Evolutionary conservation across 2,888 invertebrate genomes (phyloP).

Genomic region (Zootermopsis nevadensis): DNA sequence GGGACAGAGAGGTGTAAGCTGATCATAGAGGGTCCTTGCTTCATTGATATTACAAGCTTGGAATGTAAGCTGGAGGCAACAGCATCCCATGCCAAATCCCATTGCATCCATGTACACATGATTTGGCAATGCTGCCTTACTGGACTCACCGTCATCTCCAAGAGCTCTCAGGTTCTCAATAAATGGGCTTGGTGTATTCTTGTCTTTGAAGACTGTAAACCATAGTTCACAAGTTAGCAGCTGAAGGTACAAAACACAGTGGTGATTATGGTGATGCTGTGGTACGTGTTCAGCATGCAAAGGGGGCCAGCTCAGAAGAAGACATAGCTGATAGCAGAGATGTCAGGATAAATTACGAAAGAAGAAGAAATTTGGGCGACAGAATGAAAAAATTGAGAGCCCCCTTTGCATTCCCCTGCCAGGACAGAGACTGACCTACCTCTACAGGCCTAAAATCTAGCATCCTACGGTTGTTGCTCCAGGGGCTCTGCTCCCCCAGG

Average conservation of each 20-base stretch:
- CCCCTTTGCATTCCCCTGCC: too few relatives aligned
- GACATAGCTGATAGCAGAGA: too few relatives aligned
- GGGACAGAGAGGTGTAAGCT: conserved; percentile 95
- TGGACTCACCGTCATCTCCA: conserved; percentile 75
- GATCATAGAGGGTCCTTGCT: conserved; percentile 96
- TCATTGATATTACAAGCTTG: conserved; percentile 97
- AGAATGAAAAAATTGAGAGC: too few relatives aligned
- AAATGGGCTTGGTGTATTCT: conserved; percentile 86
- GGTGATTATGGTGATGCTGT: too few relatives aligned
- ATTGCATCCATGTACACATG: conserved; percentile 99
- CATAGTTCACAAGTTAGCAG: conserved; percentile 54
- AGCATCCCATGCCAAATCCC: conserved; percentile 99
- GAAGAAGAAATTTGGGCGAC: too few relatives aligned
- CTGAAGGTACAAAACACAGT: conserved; percentile 38
- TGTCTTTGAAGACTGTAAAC: conserved; percentile 85
- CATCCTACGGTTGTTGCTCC: too few relatives aligned
- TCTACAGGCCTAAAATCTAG: too few relatives aligned
- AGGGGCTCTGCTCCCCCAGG: too few relatives aligned
- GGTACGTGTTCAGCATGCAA: too few relatives aligned
- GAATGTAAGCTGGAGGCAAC: conserved; percentile 95
- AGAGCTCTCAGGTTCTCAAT: conserved; percentile 69
- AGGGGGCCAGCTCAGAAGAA: too few relatives aligned
- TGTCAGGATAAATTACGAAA: too few relatives aligned
- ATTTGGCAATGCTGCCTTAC: conserved; percentile 79
- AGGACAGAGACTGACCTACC: too few relatives aligned